Conservation (phyloP, 2,797 vertebrate genomes). For the Calcarius lapponicus region DNA sequence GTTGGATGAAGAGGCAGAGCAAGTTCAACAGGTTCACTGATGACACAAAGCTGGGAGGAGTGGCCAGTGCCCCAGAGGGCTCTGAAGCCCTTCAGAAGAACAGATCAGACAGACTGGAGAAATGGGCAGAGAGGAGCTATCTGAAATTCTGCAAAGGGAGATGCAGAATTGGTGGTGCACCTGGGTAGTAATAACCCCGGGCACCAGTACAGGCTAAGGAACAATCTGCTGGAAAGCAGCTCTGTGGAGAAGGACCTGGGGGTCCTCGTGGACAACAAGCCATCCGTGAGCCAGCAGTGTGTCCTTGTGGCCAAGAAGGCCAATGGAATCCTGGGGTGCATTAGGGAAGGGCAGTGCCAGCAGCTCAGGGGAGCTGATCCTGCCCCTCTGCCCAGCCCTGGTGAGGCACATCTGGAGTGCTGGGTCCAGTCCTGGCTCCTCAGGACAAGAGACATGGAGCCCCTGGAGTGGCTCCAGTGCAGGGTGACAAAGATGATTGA, state of each 20-base stretch:
- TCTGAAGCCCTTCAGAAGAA: not conserved
- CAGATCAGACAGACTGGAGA: not conserved
- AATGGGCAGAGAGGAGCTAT: rapidly evolving
- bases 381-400: not conserved
- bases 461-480: not conserved
- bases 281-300: not conserved
- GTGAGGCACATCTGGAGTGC: not conserved
- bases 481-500: not conserved
- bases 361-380: not conserved
- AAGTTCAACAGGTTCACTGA: not conserved
- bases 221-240: not conserved
- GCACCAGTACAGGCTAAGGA: not conserved
- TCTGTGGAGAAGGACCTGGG: rapidly evolving
- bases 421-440: not conserved
- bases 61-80: not conserved
- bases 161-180: not conserved
- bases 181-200: rapidly evolving
- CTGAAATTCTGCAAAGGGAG: not conserved
- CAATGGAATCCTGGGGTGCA: not conserved
- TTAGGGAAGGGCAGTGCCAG: not conserved
- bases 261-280: rapidly evolving
- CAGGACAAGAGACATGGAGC: not conserved
- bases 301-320: not conserved
- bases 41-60: not conserved
- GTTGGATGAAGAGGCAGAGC: not conserved